Evolutionary conservation across 37 sponge, comb jelly and placozoan species (phyloP).

Genomic region (Hormiphora californensis): DNA sequence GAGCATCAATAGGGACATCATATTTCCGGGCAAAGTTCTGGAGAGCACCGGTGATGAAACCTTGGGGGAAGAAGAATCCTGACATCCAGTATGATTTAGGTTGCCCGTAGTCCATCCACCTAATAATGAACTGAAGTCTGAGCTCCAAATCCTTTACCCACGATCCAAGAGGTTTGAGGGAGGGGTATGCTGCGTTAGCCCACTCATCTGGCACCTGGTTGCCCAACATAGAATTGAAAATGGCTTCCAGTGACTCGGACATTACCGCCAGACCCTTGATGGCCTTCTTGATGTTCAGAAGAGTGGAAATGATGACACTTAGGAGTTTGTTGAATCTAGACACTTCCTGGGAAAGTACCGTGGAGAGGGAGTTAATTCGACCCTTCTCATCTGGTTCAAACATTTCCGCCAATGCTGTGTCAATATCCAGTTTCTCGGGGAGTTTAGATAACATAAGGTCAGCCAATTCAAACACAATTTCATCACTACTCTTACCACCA

Average conservation of each 20-base stretch:
- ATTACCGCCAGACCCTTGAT: conserved; percentile 98
- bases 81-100: conserved; percentile 96
- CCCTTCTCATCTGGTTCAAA: conserved; percentile 87
- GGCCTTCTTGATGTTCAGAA: conserved; percentile 80
- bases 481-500: conserved; percentile 95
- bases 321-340: conserved; percentile 90
- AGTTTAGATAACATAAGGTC: conserved; percentile 78
- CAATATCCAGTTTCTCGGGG: conserved; percentile 86
- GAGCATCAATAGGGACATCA: conserved; percentile 90
- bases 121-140: conserved; percentile 85
- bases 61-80: conserved; percentile 99
- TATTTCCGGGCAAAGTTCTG: conserved; percentile 97
- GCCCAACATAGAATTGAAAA: conserved; percentile 87
- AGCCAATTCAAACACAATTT: conserved; percentile 91
- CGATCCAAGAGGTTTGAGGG: conserved; percentile 88
- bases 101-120: conserved; percentile 83
- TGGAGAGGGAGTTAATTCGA: conserved; percentile 86
- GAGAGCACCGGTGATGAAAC: conserved; percentile 95
- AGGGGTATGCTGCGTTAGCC: conserved; percentile 95
- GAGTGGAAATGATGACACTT: conserved; percentile 74
- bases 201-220: conserved; percentile 87
- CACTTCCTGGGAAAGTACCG: conserved; percentile 87
- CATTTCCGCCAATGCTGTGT: conserved; percentile 68
- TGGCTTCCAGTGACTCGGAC: conserved; percentile 91
- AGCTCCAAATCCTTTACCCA: conserved; percentile 94